Percentiles rank a stretch among this genome's conserved stretches.
Evolutionary conservation across 2,113 vertebrate species (phyloP).

Genomic region (Pteropus alecto): DNA sequence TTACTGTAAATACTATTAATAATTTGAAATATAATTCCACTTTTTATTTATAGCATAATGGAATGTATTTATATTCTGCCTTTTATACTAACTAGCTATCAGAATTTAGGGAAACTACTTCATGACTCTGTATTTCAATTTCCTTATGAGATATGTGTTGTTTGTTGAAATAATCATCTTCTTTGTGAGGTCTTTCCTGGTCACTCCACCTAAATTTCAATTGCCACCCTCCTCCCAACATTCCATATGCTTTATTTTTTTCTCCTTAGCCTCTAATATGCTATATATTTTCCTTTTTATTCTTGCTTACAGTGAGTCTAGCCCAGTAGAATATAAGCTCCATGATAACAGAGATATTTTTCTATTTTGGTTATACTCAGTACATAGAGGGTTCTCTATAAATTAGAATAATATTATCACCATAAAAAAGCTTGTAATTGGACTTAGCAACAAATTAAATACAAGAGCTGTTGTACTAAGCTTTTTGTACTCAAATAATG

Average conservation of each 20-base stretch:
- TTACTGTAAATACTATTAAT: neutral
- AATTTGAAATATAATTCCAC: neutral
- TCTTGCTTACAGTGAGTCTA: neutral
- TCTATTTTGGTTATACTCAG: constrained; percentile 20
- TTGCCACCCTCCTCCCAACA: neutral
- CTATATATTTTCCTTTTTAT: neutral
- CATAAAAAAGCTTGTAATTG: neutral
- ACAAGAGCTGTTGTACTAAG: neutral
- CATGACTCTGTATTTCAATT: neutral
- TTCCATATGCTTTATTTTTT: neutral
- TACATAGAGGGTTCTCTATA: neutral
- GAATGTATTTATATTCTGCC: neutral
- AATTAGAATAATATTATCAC: neutral
- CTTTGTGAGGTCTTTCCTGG: neutral
- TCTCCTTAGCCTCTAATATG: neutral
- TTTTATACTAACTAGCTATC: neutral
- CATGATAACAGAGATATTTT: neutral
- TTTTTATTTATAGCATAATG: neutral
- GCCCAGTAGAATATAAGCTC: neutral
- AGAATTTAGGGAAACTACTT: neutral
- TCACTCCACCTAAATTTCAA: neutral
- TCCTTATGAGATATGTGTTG: neutral
- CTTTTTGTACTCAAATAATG: neutral
- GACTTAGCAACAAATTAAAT: neutral
- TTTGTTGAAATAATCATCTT: neutral